Conservation (phyloP, 2,113 vertebrate genomes). For the Desmodus rotundus region DNA sequence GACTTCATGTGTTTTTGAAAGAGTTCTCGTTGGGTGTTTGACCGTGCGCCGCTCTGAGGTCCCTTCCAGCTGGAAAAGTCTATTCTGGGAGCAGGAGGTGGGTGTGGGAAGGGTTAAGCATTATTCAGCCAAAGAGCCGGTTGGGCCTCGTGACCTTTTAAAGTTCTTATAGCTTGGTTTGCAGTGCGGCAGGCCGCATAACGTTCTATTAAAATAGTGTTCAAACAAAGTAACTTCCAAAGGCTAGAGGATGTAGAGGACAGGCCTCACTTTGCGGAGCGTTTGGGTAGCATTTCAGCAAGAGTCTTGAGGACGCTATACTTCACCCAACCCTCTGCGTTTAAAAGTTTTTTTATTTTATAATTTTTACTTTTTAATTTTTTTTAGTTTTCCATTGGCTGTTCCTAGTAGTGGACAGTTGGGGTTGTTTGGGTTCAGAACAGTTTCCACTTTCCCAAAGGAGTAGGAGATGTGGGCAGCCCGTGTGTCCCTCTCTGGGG, state of each 20-base stretch:
- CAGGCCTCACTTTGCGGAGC: neutral
- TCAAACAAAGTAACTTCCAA: neutral
- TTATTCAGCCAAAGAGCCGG: neutral
- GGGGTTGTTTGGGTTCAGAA: neutral
- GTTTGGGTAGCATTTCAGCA: neutral
- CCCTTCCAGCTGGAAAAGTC: neutral
- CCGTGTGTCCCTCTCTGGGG: neutral
- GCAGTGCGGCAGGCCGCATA: neutral
- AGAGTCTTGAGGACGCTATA: neutral
- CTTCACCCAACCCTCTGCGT: neutral
- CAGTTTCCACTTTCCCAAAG: neutral
- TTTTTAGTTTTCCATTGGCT: neutral
- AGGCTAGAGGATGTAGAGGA: neutral
- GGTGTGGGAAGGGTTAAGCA: constrained; percentile 43
- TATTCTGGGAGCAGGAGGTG: constrained; percentile 8
- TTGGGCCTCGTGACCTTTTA: neutral
- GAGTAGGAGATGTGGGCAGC: neutral
- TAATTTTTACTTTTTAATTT: neutral
- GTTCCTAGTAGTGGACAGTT: neutral
- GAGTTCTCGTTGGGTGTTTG: neutral
- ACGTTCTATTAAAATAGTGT: neutral
- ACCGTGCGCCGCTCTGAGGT: neutral
- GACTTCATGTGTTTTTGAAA: neutral
- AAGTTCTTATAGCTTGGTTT: neutral
- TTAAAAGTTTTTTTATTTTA: neutral